Base-by-base conservation (phyloP, 2,113 vertebrate genomes). In the Austrofundulus limnaeus region DNA sequence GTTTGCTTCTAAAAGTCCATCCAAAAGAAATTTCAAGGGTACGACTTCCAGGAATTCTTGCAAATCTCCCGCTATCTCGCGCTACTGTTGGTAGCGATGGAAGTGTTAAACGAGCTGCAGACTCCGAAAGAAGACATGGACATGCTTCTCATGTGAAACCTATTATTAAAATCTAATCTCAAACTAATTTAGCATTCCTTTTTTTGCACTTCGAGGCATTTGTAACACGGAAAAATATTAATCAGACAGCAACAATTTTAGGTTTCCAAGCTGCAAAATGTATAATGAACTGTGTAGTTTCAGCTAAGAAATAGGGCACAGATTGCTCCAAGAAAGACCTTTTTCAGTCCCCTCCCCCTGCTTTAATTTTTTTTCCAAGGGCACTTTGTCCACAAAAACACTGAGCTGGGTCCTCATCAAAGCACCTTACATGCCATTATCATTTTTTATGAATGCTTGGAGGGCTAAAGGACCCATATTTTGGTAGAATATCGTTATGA, bases 401-500 rank as follows among this genome's bases (percentile, higher is more conserved):
- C 53, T 63, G 46, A 77, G 66, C 81, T 66, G 73, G 81, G 82
- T 79, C 81, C 75, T 83, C 81, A 70, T 81, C 81, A 67, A 60
- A 85, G 77, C 67, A 72, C 62, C 37, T 66, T 34, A 50, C 51
- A 69, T 73, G 85, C 84, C 82, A 89, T 87, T 88, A 91, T 84
- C 75, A 82, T 91, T 88, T 90, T 86, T 92, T 85, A 90, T 90
- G 80, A 68, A 84, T 78, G 77, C 85, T 81, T 47, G 60, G 76
- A 39, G 37, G 48, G 62, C 46, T 38, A 31, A 66, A 15, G 28
- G 57, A 62, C 58, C 63, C 75, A 73, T 84, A 86, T 85, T 77
- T 49, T 65, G 70, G 56, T 39, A 11, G 17, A 78, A 61, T 45
- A 67, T 70, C 78, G 57, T 54, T 70, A 84, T 72, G 3, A 61